Evolutionary conservation across 2,113 vertebrate species (phyloP).

Genomic region (Coptodon rendalli): DNA sequence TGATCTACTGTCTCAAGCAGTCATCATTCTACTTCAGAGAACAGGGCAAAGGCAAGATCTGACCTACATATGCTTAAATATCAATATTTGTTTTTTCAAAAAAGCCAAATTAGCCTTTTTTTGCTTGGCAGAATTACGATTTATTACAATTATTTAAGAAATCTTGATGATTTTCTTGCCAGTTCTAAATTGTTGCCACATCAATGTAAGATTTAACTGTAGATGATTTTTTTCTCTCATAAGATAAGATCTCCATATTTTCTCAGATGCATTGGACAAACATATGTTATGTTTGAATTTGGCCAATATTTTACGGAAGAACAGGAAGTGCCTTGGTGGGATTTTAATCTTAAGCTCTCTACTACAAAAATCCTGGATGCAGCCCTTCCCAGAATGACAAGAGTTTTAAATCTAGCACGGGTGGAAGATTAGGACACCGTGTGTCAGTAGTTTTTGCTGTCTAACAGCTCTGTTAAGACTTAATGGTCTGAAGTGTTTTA

Average conservation of each 20-base stretch:
- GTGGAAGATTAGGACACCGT: neutral
- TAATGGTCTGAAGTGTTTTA: neutral
- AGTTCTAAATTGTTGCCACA: neutral
- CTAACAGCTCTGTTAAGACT: neutral
- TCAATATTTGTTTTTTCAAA: neutral
- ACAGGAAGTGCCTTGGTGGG: neutral
- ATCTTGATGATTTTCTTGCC: neutral
- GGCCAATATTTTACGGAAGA: neutral
- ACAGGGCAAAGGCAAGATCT: neutral
- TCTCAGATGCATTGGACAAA: neutral
- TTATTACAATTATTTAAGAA: neutral
- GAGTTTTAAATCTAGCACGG: neutral
- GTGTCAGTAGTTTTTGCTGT: neutral
- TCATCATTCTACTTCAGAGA: neutral
- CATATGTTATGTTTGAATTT: neutral
- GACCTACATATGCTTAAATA: neutral
- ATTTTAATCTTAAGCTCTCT: neutral
- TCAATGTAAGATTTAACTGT: neutral
- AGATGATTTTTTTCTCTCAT: neutral
- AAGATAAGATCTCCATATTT: neutral
- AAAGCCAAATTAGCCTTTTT: neutral
- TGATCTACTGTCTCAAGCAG: neutral
- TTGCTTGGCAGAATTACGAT: neutral
- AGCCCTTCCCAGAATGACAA: neutral
- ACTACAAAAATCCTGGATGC: neutral